Base-by-base conservation (phyloP, 2,113 vertebrate species). In the Chloropsis cyanopogon region DNA sequence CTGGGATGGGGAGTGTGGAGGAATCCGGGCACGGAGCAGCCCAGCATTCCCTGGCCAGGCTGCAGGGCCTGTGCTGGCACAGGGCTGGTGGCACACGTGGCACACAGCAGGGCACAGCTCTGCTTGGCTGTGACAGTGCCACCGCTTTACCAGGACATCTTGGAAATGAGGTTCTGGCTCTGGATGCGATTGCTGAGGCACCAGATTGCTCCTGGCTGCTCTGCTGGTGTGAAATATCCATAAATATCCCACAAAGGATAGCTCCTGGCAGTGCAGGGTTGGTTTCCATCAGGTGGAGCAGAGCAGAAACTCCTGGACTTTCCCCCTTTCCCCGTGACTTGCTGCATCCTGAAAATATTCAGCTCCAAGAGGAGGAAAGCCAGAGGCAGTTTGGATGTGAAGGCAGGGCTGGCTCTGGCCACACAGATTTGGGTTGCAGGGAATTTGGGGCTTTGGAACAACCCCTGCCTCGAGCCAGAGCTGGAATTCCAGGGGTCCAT, bases 261-360 rank as follows among this genome's bases (percentile, higher is more conserved):
- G 49, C 64, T 72, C 29, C 52, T 4, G 2, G 12, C 13, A 37
- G 8, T 18, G 23, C 35, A 60, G 28, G 9, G 33, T 56, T 26
- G 59, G 13, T 75, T n/a, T 37, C 56, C 52, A 9, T 25, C 56
- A n/a, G 66, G 35, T 29, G 53, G 44, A 72, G 42, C 15, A 49
- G 33, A 84, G n/a, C 78, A 63, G 57, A 53, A 84, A 22, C 2
- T 14, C 57, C 68, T 49, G 39, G 21, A 12, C 21, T 28, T 66
- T 9, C 8, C 21, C 9, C 37, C 24, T 21, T 80, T 81, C 39
- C 35, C 18, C 28, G 10, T 0, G 2, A 41, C 24, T 22, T 2
- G 0, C 18, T 7, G 4, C 2, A 2, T 46, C 64, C 78, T 0
- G 0, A 31, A 42, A 64, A 69, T 46, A 54, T 5, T 10, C 42